Evolutionary conservation across 2,888 invertebrate species (phyloP), one percentile per base, ranked within the genome.

Genomic region (Cyclophora albipunctata): DNA sequence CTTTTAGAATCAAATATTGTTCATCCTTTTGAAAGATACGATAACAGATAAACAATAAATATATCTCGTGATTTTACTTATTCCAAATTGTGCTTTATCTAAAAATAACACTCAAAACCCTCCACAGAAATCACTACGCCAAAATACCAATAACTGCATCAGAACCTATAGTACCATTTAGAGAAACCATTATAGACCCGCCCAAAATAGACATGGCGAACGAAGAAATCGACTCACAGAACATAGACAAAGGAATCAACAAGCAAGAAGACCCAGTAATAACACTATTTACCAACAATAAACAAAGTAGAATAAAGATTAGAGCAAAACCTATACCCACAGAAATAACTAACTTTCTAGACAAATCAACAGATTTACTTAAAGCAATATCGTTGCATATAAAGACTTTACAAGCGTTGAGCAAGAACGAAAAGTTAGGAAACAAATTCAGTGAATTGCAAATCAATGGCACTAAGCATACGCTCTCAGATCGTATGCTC

Each of bases 111-210:
- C 2, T 37, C 37, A 37, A 2, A 5, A 5, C 5, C 5, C 37
- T 37, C 37, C 37, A 4, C 69, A 89, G 89, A 63, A 90, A 87
- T 52, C 91, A 92, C 59, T 98, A 96, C 82, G 96, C 95, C 0
- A 94, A 94, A 75, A 92, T 96, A 53, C 94, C 96, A 47, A 89
- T 98, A n/a, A 93, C 93, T 57, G 96, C 96, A 0, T 99, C 99
- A 0, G 93, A 95, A 69, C 99, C 99, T 0, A 98, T 99, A 65
- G 98, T 99, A 1, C 96, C 98, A 4, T 97, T 99, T 71, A 91
- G 96, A 61, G 99, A 99, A 84, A 99, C 99, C 0, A 92, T 99
- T 48, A 91, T 98, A 0, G 91, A 91, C 7, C 93, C 93, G 20
- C 95, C 95, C 0, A 94, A 92, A 68, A 81, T 93, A 3, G 96